Base-by-base conservation (phyloP, 2,888 invertebrate species). In the Luperina testacea region DNA sequence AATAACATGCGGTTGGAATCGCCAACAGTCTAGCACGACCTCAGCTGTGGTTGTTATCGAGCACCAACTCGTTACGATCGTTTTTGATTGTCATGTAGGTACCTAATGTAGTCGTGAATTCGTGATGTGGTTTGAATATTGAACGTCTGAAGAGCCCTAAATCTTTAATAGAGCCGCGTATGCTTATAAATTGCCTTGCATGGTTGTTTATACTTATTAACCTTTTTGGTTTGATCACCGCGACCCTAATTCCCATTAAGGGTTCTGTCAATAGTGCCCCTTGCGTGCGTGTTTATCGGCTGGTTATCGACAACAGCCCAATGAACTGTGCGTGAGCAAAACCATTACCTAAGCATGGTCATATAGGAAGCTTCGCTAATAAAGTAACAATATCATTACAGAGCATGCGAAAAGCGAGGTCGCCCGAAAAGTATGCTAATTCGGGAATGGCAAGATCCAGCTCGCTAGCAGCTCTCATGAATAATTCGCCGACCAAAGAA, bases 391-490 rank as follows among this genome's bases (percentile, higher is more conserved):
- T 63, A 72, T 67, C 53, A 64, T 88, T 89, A 51, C 89, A 95
- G 95, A 92, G 87, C 82, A 80, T 90, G 65, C 92, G 93, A 81
- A 94, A 92, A 89, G 82, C 92, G 74, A 93, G 91, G 77, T 95
- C 96, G 20, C 95, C 96, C 0, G 96, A 95, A 67, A 94, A 85
- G 70, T 80, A 93, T 74, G 81, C 73, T 64, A 91, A 89, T 71
- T 57, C 90, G 7, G 90, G 85, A 32, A 91, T 95, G 82, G 89
- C 90, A n/a, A 92, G 95, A 80, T 92, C 96, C 1, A 92, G 89
- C 81, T 96, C 96, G 1, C 88, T 96, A 59, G 95, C 95, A 20
- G 94, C 95, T 15, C 91, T 96, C 15, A 94, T 96, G 94, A 96
- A 95, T 89, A 93, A 95, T 70, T 94, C 96, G 4, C 89, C 94